Evolutionary conservation across 2,797 vertebrate genomes (phyloP), one percentile per base, ranked within the genome.

Genomic region (Mormyrops attenuatus): DNA sequence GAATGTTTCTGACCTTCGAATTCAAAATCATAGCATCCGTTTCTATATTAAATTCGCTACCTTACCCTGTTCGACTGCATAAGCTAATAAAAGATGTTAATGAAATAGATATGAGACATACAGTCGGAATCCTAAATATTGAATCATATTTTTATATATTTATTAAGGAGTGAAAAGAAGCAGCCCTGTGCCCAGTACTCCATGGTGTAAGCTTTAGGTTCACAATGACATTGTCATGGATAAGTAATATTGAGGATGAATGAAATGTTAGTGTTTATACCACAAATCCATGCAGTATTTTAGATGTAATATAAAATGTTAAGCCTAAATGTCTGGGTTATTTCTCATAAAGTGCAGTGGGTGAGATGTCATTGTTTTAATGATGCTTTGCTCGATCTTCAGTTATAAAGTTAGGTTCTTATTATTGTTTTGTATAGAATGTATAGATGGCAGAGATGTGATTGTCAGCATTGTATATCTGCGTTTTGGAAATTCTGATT

Each of bases 1-100:
- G 88, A 91, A 87, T 88, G 7, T 13, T 88, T 85, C 90, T 90
- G 89, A 91, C 91, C 91, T 66, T 47, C 5, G 22, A 88, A 77
- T 53, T 84, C 44, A 66, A 82, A 66, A 88, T 82, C 34, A 82
- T 88, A 84, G 38, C 69, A n/a, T 44, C 20, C 44, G 69, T 85
- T 87, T 44, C 3, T 88, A 22, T 88, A 69, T 49, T 85, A 85
- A 82, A 82, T 82, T 44, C 0, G 20, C 41, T 44, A 44, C 41
- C 38, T 44, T 47, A 15, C 17, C 77, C 7, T 50, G 47, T 85
- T 52, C 20, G 0, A 22, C 82, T 85, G 44, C n/a, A 22, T 52
- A 5, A 52, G 44, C 20, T 15, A 52, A 52, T 52, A 85, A 49
- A n/a, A 22, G 20, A 47, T 47, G 69, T 41, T 38, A 82, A 47